Percentiles rank a stretch among this genome's conserved stretches.
phyloP scores from a whole-genome alignment of 2,888 invertebrate species.

The Aphodius granarius region DNA sequence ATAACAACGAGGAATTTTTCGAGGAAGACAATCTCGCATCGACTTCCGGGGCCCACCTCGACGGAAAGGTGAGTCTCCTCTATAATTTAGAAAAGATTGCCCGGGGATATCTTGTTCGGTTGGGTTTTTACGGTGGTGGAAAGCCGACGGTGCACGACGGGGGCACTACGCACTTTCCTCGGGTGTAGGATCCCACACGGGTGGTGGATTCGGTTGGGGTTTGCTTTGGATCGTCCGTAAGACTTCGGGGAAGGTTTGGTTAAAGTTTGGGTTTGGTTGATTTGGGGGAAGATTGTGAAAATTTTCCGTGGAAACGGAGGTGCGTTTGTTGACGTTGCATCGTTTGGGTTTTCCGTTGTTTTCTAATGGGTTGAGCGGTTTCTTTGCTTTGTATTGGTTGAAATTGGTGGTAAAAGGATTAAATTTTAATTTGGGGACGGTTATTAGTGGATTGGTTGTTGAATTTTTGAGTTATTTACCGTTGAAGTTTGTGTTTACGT shows the following conservation, averaged over 20 bases:
- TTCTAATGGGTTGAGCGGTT: neutral
- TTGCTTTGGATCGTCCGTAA: neutral
- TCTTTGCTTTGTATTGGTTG: neutral
- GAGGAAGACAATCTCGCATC: neutral
- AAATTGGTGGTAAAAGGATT: too few relatives aligned
- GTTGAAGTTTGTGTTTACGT: too few relatives aligned
- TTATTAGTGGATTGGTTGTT: too few relatives aligned
- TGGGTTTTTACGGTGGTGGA: neutral
- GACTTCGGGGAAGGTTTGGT: neutral
- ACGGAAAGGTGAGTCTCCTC: neutral
- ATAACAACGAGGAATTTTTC: neutral
- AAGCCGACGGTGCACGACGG: neutral
- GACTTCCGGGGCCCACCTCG: neutral
- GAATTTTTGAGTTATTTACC: too few relatives aligned
- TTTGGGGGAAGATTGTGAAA: neutral
- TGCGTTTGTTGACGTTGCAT: neutral
- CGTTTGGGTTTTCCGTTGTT: neutral
- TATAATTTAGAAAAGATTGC: neutral
- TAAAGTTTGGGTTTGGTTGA: neutral
- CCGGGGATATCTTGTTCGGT: neutral
- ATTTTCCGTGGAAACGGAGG: neutral
- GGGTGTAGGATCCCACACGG: neutral
- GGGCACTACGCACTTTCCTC: neutral
- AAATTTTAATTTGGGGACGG: too few relatives aligned
- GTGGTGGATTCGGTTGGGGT: neutral